A percentile compares a stretch with the other conserved stretches of the same genome.
phyloP scores from a whole-genome alignment of 2,797 vertebrate species.

The Pempheris klunzingeri region DNA sequence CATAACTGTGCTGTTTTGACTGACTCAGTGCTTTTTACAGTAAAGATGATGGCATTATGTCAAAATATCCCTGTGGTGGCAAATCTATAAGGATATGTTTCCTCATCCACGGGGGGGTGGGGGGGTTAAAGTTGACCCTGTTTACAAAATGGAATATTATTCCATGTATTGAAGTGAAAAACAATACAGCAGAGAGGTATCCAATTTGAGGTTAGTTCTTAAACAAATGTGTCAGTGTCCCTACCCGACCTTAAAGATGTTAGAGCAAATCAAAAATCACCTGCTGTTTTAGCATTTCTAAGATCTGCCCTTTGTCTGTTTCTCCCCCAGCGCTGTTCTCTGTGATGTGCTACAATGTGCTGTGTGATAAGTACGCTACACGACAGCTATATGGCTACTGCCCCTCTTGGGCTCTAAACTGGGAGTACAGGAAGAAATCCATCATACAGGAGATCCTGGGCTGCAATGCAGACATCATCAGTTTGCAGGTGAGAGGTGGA shows the following conservation, averaged over 20 bases:
- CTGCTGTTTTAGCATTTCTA: neutral
- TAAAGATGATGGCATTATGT: neutral
- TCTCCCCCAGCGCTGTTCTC: constrained; percentile 92
- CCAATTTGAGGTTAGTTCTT: neutral
- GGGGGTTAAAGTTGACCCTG: neutral
- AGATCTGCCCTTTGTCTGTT: constrained; percentile 9
- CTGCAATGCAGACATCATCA: constrained; percentile 97
- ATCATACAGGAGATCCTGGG: constrained; percentile 98
- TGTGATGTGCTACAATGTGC: constrained; percentile 99
- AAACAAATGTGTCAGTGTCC: neutral
- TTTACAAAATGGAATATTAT: neutral
- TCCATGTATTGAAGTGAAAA: too few species aligned
- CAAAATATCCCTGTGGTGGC: too few species aligned
- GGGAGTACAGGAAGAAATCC: constrained; percentile 99
- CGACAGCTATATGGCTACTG: constrained; percentile 98
- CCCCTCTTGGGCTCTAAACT: constrained; percentile 96
- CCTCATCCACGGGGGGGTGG: too few species aligned
- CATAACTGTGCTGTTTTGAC: constrained; percentile 4
- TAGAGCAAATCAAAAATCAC: neutral
- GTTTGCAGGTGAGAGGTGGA: constrained; percentile 91
- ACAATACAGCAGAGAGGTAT: neutral
- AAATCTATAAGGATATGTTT: neutral
- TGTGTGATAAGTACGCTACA: constrained; percentile 98
- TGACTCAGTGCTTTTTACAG: neutral
- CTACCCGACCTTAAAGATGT: too few species aligned